Evolutionary conservation across 2,888 invertebrate species (phyloP), one percentile per base, ranked within the genome.

Genomic region (Lampropteryx suffumata): DNA sequence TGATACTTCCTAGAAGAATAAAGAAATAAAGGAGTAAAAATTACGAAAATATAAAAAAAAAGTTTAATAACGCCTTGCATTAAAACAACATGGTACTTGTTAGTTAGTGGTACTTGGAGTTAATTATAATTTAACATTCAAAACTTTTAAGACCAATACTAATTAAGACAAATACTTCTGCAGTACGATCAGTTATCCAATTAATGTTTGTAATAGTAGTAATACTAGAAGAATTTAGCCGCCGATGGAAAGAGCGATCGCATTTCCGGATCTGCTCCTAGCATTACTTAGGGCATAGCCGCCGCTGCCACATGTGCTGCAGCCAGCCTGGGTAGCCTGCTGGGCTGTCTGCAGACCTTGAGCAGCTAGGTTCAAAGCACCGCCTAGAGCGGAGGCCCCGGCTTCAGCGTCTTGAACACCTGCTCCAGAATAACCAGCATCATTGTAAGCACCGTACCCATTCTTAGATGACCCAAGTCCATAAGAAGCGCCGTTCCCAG

Each of bases 271-370:
- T 40, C 73, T 65, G 53, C 85, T 88, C 61, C 79, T 84, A n/a
- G 89, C 89, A 29, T 89, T 89, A 53, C 89, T 89, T 7, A 84
- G 65, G 6, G 90, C 88, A 30, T 79, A 86, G 56, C 71, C 75
- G 50, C 79, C 76, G 51, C 82, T 85, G 8, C 79, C 76, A 26
- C 89, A 90, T 14, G 84, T 79, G 26, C 72, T 77, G 26, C 50
- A 37, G n/a, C 50, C 50, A 3, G 54, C 3, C 36, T 57, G 55
- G 8, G 49, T 50, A 4, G 53, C 8, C 41, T 57, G 55, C 44
- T 53, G 49, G 0, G 57, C 50, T n/a, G 50, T 21, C 27, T 64
- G 55, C 11, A 63, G 28, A 7, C 66, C 64, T 14, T 63, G 61
- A 11, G 57, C 50, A 10, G 66, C 62, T 28, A 66, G 30, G 39